Conservation (phyloP, 2,888 invertebrate genomes). For the Griposia aprilina region DNA sequence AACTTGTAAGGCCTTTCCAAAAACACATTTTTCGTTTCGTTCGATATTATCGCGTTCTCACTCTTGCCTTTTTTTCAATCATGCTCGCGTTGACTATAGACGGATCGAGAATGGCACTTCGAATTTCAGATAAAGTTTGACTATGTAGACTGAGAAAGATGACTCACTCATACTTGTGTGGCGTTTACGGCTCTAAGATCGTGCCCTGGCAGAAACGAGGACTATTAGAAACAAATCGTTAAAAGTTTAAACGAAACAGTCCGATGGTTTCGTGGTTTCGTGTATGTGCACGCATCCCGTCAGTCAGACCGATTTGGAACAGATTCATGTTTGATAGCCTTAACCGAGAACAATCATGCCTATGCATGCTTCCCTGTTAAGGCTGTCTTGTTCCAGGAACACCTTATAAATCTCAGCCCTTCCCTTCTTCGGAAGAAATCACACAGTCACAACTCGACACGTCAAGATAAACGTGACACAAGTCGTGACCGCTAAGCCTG, state of each 20-base stretch:
- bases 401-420: neutral
- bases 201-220: neutral
- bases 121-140: neutral
- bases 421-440: neutral
- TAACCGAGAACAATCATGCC: neutral
- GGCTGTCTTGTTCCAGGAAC: neutral
- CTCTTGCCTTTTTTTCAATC: too few species aligned
- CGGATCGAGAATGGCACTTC: neutral
- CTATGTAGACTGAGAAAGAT: neutral
- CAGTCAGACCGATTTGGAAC: neutral
- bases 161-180: too few species aligned
- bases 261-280: neutral
- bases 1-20: too few species aligned
- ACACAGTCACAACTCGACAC: neutral
- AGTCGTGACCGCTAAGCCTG: conserved; percentile 22
- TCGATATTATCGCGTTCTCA: too few species aligned
- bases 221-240: neutral
- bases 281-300: too few species aligned
- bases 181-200: neutral
- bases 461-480: conserved; percentile 32
- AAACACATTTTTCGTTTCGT: too few species aligned
- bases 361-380: neutral
- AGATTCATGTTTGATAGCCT: neutral
- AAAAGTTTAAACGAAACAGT: neutral
- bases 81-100: too few species aligned